phyloP scores from a whole-genome alignment of 1,140 invertebrate species.

The Eurosta solidaginis region DNA sequence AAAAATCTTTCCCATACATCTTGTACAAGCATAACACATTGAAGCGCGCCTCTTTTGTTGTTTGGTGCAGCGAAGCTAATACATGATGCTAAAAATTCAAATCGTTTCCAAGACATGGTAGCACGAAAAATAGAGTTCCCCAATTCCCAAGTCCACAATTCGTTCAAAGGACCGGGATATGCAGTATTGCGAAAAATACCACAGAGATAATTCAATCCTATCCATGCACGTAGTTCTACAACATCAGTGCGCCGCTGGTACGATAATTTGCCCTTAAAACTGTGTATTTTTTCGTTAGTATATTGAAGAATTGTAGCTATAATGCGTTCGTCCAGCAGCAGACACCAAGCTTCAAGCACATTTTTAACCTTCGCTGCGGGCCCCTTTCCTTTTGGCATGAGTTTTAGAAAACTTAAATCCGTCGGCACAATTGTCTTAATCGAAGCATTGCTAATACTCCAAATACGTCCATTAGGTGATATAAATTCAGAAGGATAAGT shows the following conservation, averaged over 20 bases:
- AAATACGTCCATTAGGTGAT: not conserved
- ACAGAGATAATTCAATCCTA: conserved; percentile 47
- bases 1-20: conserved; percentile 46
- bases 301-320: not conserved
- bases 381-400: not conserved
- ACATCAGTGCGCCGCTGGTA: conserved; percentile 39
- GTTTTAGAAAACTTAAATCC: not conserved
- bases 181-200: conserved; percentile 47
- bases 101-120: conserved; percentile 46
- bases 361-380: not conserved
- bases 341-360: not conserved
- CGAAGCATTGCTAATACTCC: not conserved
- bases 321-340: not conserved
- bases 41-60: not conserved
- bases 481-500: not conserved
- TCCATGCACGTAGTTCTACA: conserved; percentile 45
- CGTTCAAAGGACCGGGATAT: conserved; percentile 43
- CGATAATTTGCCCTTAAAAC: not conserved
- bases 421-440: not conserved
- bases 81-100: conserved; percentile 40
- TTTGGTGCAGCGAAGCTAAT: not conserved
- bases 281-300: not conserved
- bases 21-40: not conserved
- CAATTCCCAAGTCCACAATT: conserved; percentile 49
- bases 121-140: conserved; percentile 50